These are phyloP conservation scores for Helostoma temminkii DNA, from an alignment of 2,797 vertebrate species.

Conservation along the genomic window DNA sequence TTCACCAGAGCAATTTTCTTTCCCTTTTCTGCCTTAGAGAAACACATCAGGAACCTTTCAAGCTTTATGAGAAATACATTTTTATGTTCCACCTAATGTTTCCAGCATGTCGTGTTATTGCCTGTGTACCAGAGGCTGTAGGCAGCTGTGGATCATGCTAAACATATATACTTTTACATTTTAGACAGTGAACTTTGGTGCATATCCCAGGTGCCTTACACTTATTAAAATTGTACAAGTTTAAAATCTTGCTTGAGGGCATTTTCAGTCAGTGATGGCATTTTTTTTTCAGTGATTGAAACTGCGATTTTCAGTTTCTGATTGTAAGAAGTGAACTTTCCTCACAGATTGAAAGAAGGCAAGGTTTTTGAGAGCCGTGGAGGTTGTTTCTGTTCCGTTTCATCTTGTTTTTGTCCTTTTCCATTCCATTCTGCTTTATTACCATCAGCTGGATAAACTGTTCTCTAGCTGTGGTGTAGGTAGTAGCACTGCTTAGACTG, in stretches of 20 bases:
- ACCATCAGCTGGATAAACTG: constrained; percentile 57
- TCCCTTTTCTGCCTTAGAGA: constrained; percentile 48
- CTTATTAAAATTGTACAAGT: constrained; percentile 45
- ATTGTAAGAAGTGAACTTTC: constrained; percentile 27
- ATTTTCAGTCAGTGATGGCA: too few species aligned
- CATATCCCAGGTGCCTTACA: constrained; percentile 21
- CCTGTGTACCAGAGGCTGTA: constrained; percentile 39
- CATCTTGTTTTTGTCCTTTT: constrained; percentile 24
- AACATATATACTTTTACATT: constrained; percentile 58
- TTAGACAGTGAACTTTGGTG: constrained; percentile 29
- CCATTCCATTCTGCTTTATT: constrained; percentile 38
- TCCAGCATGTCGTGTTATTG: constrained; percentile 71
- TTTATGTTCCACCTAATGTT: constrained; percentile 79
- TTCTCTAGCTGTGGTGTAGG: constrained; percentile 52
- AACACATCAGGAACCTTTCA: constrained; percentile 78
- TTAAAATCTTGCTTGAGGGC: constrained; percentile 19
- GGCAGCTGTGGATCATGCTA: constrained; percentile 64
- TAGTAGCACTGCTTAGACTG: constrained; percentile 65
- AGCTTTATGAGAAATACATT: constrained; percentile 79
- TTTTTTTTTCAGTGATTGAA: too few species aligned
- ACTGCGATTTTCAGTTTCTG: constrained; percentile 23
- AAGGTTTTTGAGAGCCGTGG: neutral
- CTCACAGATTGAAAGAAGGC: constrained; percentile 17
- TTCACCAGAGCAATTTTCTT: constrained; percentile 67
- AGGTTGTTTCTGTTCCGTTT: constrained; percentile 31